phyloP scores from a whole-genome alignment of 2,888 invertebrate species.

The Julus scanicus region DNA sequence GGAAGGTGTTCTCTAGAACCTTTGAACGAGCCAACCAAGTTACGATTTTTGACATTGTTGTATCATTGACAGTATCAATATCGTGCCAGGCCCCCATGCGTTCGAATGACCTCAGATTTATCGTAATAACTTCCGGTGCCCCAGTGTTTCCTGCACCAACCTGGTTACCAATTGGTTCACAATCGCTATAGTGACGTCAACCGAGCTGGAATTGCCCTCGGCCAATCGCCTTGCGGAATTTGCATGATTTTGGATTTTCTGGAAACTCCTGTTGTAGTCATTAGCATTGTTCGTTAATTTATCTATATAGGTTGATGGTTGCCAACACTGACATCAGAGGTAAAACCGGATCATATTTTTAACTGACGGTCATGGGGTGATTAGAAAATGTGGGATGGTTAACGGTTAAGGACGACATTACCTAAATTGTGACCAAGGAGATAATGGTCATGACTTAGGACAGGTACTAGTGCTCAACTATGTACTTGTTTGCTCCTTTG shows the following conservation, averaged over 20 bases:
- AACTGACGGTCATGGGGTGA: neutral
- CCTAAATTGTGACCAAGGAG: neutral
- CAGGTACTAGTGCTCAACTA: too few species aligned
- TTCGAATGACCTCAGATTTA: neutral
- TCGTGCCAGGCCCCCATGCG: neutral
- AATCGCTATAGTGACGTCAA: neutral
- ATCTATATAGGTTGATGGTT: slow-evolving; percentile 35
- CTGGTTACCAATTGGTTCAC: neutral
- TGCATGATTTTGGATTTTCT: neutral
- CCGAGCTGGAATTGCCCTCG: neutral
- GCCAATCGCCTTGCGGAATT: neutral
- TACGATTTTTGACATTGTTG: neutral
- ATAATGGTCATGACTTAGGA: neutral
- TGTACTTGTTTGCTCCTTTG: too few species aligned
- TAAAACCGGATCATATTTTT: neutral
- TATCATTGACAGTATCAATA: slow-evolving; percentile 21
- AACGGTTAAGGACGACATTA: neutral
- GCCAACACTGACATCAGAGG: slow-evolving; percentile 1
- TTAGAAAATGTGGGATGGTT: neutral
- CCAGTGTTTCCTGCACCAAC: neutral
- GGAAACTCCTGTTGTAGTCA: neutral
- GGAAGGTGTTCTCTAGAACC: neutral
- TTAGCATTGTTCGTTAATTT: neutral
- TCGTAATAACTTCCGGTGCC: slow-evolving; percentile 31
- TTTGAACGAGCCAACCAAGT: neutral